Conservation (phyloP, 2,113 vertebrate species). For the rabbit (Oryctolagus cuniculus) region mOryCun1.1 NC_091449.1:45751501-45752000, state of each 20-base stretch:
- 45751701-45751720: neutral
- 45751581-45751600: neutral
- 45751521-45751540: neutral
- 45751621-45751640: neutral
- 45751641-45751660: neutral
- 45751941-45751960: neutral
- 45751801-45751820: neutral
- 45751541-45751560: neutral
- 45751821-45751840: neutral
- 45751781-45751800: neutral
- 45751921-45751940: neutral
- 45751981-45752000: conserved; percentile 26
- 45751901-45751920: neutral
- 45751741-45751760: neutral
- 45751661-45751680: neutral
- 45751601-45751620: neutral
- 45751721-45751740: neutral
- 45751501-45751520: neutral
- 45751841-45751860: neutral
- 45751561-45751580: neutral
- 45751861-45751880: neutral
- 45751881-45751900: neutral
- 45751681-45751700: neutral
- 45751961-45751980: neutral
- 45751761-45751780: neutral